Base-by-base conservation (phyloP, 2,797 vertebrate species). In the Anguilla megastoma region DNA sequence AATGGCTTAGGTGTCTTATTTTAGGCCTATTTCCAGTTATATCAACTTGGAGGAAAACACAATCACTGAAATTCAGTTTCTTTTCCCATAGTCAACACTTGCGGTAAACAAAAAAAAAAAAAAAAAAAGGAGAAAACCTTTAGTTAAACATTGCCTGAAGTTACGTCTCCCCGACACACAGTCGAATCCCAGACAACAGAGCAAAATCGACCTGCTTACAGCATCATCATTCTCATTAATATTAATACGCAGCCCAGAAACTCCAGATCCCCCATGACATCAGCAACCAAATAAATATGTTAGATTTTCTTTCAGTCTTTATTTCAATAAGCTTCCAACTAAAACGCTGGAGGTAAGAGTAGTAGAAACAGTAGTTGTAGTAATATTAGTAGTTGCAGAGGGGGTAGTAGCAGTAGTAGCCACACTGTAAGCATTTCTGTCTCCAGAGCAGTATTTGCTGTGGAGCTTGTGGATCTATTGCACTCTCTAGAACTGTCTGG, bases 341-440 rank as follows among this genome's bases (percentile, higher is more conserved):
- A 96, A 95, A 97, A 97, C 96, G 95, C 91, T 97, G 96, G 96
- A 96, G 91, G 88, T 89, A 89, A 91, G 90, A 91, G 93, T 93
- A 87, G 89, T 88, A 89, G 93, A 89, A 92, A 95, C 94, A 96
- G 95, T 94, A 96, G 96, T 95, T 95, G 95, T 95, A 95, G 93
- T 94, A 93, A 90, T 89, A 76, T 89, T 95, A 96, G 94, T 94
- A 95, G 94, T 95, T 95, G 94, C 93, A 92, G 93, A 92, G 92
- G 94, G 89, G 93, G 95, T 94, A 95, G 93, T 95, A 96, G 96
- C 94, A 96, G 95, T 96, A 96, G 95, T 95, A 94, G 93, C 91
- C 88, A 60, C 85, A 91, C 89, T 92, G 92, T 90, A 92, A 93
- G 90, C 86, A 79, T 86, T 74, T 89, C 87, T 83, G 84, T 85